A percentile compares a stretch with the other conserved stretches of the same genome.
Conservation (phyloP, 1,140 invertebrate genomes). For the fruit fly (Drosophila melanogaster) region Release_6_plus_ISO1_MT NC_004354.4:17591001-17591500, state of each 20-base stretch:
- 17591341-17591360: not conserved
- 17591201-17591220: too few relatives aligned
- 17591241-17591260: not conserved
- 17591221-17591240: not conserved
- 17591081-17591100: constrained; percentile 10
- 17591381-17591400: too few relatives aligned
- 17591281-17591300: not conserved
- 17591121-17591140: constrained; percentile 23
- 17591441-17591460: too few relatives aligned
- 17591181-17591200: not conserved
- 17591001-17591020: not conserved
- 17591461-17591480: not conserved
- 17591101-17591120: constrained; percentile 14
- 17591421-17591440: too few relatives aligned
- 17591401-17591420: too few relatives aligned
- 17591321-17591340: not conserved
- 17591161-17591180: not conserved
- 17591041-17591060: not conserved
- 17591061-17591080: constrained; percentile 1
- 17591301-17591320: not conserved
- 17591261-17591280: not conserved
- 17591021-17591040: not conserved
- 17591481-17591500: not conserved
- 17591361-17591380: not conserved
- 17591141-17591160: constrained; percentile 26